Evolutionary conservation across 2,113 vertebrate species (phyloP).

Genomic region (Burhinus bistriatus): DNA sequence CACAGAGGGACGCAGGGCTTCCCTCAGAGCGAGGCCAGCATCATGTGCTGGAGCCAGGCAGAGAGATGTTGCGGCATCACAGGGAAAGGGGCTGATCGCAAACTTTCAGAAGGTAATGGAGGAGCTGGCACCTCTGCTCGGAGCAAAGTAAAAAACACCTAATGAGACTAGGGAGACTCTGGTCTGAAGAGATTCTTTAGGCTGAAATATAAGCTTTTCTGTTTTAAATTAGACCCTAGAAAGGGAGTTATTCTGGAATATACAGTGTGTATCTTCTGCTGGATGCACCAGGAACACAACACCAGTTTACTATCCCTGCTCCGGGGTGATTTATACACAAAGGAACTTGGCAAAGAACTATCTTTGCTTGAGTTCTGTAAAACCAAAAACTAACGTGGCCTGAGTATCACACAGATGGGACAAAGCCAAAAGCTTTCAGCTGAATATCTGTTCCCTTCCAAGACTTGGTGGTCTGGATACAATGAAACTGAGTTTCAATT

Average conservation of each 20-base stretch:
- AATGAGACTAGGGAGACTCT: background rate
- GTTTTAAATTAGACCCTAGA: background rate
- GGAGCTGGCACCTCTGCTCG: background rate
- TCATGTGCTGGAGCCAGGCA: background rate
- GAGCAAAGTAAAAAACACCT: background rate
- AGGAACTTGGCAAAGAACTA: background rate
- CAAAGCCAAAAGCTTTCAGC: background rate
- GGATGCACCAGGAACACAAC: background rate
- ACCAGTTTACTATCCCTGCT: background rate
- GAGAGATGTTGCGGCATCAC: background rate
- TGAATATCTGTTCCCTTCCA: background rate
- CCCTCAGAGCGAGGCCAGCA: accelerated
- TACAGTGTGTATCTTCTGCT: background rate
- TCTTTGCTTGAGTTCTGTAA: background rate
- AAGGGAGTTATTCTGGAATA: background rate
- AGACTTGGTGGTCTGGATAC: background rate
- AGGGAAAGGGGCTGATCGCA: background rate
- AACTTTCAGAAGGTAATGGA: background rate
- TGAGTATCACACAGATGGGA: background rate
- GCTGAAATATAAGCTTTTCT: background rate
- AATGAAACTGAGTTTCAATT: background rate
- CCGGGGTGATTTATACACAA: background rate
- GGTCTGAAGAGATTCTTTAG: background rate
- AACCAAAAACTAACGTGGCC: background rate
- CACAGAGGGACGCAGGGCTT: background rate